Base-by-base conservation (phyloP, 2,113 vertebrate species). In the Syrmaticus mikado region DNA sequence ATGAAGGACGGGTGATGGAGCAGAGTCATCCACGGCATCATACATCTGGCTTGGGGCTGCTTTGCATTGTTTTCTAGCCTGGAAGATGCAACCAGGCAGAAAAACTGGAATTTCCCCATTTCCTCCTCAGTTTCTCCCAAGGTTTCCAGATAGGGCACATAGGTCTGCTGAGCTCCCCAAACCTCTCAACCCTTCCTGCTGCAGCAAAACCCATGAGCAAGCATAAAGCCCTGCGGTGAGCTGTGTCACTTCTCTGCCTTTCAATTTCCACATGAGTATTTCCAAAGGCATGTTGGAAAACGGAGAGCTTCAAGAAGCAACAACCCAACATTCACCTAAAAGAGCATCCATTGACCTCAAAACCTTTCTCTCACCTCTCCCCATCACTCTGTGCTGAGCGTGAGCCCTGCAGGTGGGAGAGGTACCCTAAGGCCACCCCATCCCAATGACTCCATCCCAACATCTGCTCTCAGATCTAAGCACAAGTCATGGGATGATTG, bases 141-240 rank as follows among this genome's bases (percentile, higher is more conserved):
- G 13, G 32, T 34, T 62, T 68, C 45, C 6, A 17, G 66, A 27
- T 16, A 12, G 32, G 36, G 13, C 50, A 52, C 24, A 7, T 25
- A 13, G 24, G 48, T 13, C 48, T 25, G 48, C 24, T 50, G 48
- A 50, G 48, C 48, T 50, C 52, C 52, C 52, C 52, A 53, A 16
- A 52, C 25, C 25, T 27, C 50, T 27, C 50, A 52, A 13, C 52
- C 25, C 30, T 50, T 40, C 32, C 46, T 68, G 38, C 72, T 70
- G 40, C 53, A 19, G 12, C 48, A 78, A 76, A 92, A 55, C 8
- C 36, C n/a, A 13, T 0, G 5, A 73, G 10, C 9, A 48, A 68
- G 10, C 21, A 40, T 30, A 67, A n/a, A 3, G 0, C 7, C 40
- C n/a, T 8, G 3, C 24, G 25, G 48, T 13, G 24, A 27, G 50